These are phyloP conservation scores for Epinephelus malabaricus DNA, from an alignment of 2,797 vertebrate species.

Conservation along the genomic window DNA sequence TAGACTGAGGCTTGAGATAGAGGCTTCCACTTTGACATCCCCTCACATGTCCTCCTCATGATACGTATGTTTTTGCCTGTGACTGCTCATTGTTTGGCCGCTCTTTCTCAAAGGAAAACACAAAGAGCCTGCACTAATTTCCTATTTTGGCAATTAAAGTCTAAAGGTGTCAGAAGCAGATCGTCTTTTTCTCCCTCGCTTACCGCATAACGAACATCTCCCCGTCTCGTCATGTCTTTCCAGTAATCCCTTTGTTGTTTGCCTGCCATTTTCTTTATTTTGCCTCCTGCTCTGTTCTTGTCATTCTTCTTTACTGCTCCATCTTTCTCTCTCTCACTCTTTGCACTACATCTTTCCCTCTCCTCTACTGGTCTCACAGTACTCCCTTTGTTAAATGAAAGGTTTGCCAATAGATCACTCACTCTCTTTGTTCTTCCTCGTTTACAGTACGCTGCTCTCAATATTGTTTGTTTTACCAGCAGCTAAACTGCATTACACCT, in stretches of 20 bases:
- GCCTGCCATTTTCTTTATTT: conserved; percentile 80
- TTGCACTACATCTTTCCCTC: conserved; percentile 39
- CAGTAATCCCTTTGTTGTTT: conserved; percentile 82
- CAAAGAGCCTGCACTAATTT: conserved; percentile 80
- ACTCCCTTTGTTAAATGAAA: conserved; percentile 86
- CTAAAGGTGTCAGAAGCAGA: conserved; percentile 76
- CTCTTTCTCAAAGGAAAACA: conserved; percentile 53
- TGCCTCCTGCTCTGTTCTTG: conserved; percentile 70
- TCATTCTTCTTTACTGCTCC: conserved; percentile 64
- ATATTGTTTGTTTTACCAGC: conserved; percentile 88
- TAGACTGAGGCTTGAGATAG: conserved; percentile 26
- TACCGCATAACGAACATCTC: conserved; percentile 69
- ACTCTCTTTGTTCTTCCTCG: conserved; percentile 76
- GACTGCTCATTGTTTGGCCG: conserved; percentile 41
- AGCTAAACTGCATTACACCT: conserved; percentile 79
- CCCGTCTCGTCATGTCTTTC: conserved; percentile 70
- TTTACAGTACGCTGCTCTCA: conserved; percentile 75
- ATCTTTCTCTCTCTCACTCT: conserved; percentile 43
- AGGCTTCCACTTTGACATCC: conserved; percentile 59
- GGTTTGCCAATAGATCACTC: conserved; percentile 78
- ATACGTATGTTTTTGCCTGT: conserved; percentile 29
- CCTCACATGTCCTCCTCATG: conserved; percentile 38
- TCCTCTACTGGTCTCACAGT: conserved; percentile 69
- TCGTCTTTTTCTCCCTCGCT: conserved; percentile 74
- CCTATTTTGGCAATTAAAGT: conserved; percentile 83